Conservation (phyloP, 2,797 vertebrate species). For the Ctenosaura bakeri region DNA sequence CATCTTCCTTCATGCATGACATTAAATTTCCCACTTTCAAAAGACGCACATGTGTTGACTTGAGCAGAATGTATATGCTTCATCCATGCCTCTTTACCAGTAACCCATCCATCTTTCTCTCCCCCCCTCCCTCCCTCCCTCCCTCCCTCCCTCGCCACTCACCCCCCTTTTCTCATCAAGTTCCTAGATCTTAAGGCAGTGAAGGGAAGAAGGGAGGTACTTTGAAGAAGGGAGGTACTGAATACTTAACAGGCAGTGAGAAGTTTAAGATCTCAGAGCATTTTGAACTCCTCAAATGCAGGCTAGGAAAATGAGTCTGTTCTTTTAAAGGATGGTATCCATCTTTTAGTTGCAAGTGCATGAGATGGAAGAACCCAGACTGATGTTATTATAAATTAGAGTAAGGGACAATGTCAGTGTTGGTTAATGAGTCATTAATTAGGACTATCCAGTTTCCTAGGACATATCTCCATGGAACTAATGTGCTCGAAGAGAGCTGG, state of each 20-base stretch:
- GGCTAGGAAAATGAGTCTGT: not conserved
- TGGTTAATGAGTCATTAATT: slow-evolving; percentile 77
- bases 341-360: not conserved
- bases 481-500: slow-evolving; percentile 24
- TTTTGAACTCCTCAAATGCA: not conserved
- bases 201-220: not conserved
- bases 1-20: slow-evolving; percentile 55
- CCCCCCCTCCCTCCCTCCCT: not conserved
- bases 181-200: not conserved
- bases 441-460: slow-evolving; percentile 71
- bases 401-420: slow-evolving; percentile 60
- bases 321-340: not conserved
- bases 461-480: slow-evolving; percentile 38
- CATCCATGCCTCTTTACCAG: not conserved
- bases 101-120: not conserved
- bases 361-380: slow-evolving; percentile 9
- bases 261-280: not conserved
- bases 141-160: too few species aligned
- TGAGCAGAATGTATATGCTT: not conserved
- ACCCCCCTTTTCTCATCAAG: not conserved
- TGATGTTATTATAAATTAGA: slow-evolving; percentile 65
- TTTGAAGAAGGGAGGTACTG: not conserved
- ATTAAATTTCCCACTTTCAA: slow-evolving; percentile 22
- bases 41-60: not conserved
- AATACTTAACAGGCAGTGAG: not conserved